Base-by-base conservation (phyloP, 2,797 vertebrate species). In the Melanotaenia trifasciata region DNA sequence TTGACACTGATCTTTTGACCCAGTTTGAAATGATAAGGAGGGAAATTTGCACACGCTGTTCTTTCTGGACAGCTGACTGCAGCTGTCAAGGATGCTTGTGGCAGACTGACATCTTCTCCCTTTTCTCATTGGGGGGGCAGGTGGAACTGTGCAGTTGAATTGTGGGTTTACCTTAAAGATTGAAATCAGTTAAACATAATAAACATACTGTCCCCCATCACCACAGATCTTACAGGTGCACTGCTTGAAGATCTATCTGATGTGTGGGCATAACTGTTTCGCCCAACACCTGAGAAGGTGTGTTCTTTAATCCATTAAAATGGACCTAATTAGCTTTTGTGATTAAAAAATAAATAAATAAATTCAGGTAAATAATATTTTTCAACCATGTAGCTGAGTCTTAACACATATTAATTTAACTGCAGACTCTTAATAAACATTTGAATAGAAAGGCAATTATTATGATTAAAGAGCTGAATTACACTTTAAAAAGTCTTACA, bases 101-200 rank as follows among this genome's bases (percentile, higher is more conserved):
- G 72, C 18, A 0, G 88, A 79, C 7, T 74, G 66, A 32, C 84
- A 86, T 63, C 73, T 91, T 69, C 87, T 94, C 57, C 51, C 86
- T 70, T 77, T 68, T 71, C 90, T 94, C 64, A 33, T 69, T 38
- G 79, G 59, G n/a, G 58, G 66, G 7, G 65, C 64, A 69, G 84
- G 84, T 74, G 73, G 70, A 58, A 69, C 69, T 58, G 87, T 58
- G 5, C 51, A 45, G 45, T 95, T 95, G 90, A 99, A 98, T 50
- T 99, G 94, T 64, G 96, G 95, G 56, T 78, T 93, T 2, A 98
- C 95, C 98, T 98, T 69, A 67, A 78, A 53, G 8, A 74, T 51
- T n/a, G 22, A 74, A 79, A 56, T 36, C 0, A 68, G 20, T 59
- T 12, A 72, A 69, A 47, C 45, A 58, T 45, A 5, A 22, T 38